These are phyloP conservation scores for Drosophila micromelanica DNA, from an alignment of 1,140 invertebrate species.

Conservation along the genomic window DNA sequence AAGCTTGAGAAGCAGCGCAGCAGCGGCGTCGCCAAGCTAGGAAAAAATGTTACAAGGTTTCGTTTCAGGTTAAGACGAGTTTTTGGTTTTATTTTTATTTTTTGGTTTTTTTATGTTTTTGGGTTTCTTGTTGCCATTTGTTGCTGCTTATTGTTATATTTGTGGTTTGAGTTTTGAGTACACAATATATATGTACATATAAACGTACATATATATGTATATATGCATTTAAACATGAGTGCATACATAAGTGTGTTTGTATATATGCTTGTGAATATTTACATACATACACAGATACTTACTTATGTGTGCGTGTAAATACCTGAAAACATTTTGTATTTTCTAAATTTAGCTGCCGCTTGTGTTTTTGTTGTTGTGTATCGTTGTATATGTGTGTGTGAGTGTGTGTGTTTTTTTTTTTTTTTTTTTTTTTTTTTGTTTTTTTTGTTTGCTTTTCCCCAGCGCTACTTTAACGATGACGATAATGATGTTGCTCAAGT, in stretches of 20 bases:
- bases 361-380: slow-evolving; percentile 36
- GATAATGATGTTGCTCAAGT: slow-evolving; percentile 26
- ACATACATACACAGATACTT: no score
- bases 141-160: slow-evolving; percentile 37
- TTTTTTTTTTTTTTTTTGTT: no score
- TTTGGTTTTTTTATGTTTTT: slow-evolving; percentile 48
- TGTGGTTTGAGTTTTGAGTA: slow-evolving; percentile 44
- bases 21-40: slow-evolving; percentile 61
- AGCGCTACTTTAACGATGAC: slow-evolving; percentile 33
- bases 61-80: slow-evolving; percentile 83
- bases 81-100: slow-evolving; percentile 68
- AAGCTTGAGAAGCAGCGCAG: slow-evolving; percentile 61
- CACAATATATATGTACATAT: not conserved
- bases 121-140: slow-evolving; percentile 65
- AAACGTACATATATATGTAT: not conserved
- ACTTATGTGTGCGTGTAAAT: not conserved
- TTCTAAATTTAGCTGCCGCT: slow-evolving; percentile 75
- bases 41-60: slow-evolving; percentile 84
- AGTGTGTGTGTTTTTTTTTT: slow-evolving; percentile 15
- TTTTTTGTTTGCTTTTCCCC: slow-evolving; percentile 52
- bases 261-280: not conserved
- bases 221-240: no score
- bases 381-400: slow-evolving; percentile 9
- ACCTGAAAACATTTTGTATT: slow-evolving; percentile 62
- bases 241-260: not conserved